phyloP scores from a whole-genome alignment of 1,140 invertebrate genomes.

The Teleogryllus occipitalis region DNA sequence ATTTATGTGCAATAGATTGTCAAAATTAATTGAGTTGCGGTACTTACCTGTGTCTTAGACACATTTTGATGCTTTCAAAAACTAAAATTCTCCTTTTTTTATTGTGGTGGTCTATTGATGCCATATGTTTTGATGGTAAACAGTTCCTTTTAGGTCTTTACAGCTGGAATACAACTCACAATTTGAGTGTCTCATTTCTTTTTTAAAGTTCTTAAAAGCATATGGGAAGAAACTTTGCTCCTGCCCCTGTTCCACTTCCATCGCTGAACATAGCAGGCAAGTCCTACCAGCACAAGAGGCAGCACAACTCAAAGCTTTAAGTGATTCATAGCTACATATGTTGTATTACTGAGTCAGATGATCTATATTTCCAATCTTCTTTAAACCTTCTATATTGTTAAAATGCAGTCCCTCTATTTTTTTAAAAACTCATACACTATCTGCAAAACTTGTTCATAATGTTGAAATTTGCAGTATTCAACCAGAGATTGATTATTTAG shows the following conservation, averaged over 20 bases:
- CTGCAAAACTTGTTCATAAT: background rate
- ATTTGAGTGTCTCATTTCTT: no score
- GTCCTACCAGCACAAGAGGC: background rate
- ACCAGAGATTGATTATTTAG: no score
- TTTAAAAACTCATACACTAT: background rate
- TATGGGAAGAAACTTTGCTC: background rate
- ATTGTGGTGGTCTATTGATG: no score
- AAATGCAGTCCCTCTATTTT: background rate
- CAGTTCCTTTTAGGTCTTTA: no score
- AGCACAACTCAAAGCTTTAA: background rate
- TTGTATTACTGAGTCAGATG: background rate
- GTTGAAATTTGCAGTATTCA: background rate
- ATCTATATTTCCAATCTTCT: background rate
- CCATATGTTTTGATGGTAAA: no score
- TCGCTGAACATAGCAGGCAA: background rate
- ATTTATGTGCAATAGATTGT: no score
- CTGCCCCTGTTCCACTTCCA: background rate
- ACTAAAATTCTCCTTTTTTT: no score
- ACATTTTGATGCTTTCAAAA: no score
- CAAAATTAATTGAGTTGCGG: no score
- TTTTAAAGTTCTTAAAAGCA: no score
- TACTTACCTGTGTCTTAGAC: no score
- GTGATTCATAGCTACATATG: background rate
- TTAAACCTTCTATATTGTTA: background rate
- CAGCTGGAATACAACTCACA: no score